Conservation (phyloP, 1,140 invertebrate species). For the Venturia canescens region DNA sequence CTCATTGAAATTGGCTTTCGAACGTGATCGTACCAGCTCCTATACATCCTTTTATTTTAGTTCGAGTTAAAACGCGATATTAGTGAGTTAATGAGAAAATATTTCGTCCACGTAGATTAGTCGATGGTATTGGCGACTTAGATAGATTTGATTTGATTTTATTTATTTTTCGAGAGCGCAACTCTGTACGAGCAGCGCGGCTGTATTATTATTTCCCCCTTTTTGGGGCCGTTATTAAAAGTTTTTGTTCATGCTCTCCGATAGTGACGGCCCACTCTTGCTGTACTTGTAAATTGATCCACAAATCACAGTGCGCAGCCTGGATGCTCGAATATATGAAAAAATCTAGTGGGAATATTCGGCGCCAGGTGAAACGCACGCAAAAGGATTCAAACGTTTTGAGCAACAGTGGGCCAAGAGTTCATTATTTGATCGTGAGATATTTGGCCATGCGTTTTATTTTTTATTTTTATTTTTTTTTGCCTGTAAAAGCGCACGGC, state of each 20-base stretch:
- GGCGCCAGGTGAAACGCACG: neutral
- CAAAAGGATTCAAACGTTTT: neutral
- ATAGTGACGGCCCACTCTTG: neutral
- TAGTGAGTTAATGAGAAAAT: constrained; percentile 7
- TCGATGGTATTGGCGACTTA: neutral
- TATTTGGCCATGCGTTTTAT: neutral
- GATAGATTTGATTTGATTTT: no score
- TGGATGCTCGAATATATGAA: no score
- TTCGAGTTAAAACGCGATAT: constrained; percentile 10
- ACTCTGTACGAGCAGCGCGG: neutral
- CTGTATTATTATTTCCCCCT: constrained; percentile 4
- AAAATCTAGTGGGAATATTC: no score
- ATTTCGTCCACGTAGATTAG: constrained; percentile 14
- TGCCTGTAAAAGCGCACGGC: constrained; percentile 12
- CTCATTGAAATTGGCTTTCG: no score
- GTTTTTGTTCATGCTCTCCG: constrained; percentile 12
- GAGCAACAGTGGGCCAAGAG: neutral
- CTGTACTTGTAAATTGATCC: neutral
- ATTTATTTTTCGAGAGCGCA: no score
- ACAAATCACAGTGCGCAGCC: no score
- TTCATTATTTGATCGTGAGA: constrained; percentile 7
- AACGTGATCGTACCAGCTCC: no score
- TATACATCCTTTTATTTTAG: neutral
- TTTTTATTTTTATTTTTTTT: no score
- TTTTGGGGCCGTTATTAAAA: neutral